These are phyloP conservation scores for Synanthedon vespiformis DNA, from an alignment of 2,888 invertebrate species.

Conservation along the genomic window DNA sequence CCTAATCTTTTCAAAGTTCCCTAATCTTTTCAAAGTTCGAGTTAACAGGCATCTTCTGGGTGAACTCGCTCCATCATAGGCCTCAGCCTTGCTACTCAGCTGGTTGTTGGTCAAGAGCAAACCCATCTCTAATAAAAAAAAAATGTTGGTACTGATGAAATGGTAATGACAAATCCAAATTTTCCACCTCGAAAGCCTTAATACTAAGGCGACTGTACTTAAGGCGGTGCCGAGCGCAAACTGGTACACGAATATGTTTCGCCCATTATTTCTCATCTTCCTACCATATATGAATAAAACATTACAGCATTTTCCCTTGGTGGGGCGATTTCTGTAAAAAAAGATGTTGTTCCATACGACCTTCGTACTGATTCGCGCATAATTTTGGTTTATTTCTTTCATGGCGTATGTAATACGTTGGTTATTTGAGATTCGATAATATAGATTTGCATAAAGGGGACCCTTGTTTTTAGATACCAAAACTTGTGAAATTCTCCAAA, in stretches of 20 bases:
- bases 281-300: constrained; percentile 38
- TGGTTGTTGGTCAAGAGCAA: too few species aligned
- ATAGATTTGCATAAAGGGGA: background rate
- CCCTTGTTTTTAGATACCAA: too few species aligned
- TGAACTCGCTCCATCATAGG: too few species aligned
- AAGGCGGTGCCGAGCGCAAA: constrained; percentile 19
- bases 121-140: too few species aligned
- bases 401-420: background rate
- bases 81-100: too few species aligned
- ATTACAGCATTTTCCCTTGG: constrained; percentile 21
- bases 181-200: too few species aligned
- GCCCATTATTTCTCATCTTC: constrained; percentile 4
- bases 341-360: constrained; percentile 21
- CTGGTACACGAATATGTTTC: constrained; percentile 13
- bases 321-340: constrained; percentile 22
- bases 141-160: too few species aligned
- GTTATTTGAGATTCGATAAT: background rate
- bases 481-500: too few species aligned
- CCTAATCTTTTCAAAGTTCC: too few species aligned
- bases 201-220: background rate
- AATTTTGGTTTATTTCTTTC: background rate
- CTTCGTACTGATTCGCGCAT: constrained; percentile 12
- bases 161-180: too few species aligned
- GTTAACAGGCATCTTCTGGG: too few species aligned
- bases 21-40: too few species aligned